Conservation (phyloP, 2,113 vertebrate species). For the Poeciliopsis turrubarensis region DNA sequence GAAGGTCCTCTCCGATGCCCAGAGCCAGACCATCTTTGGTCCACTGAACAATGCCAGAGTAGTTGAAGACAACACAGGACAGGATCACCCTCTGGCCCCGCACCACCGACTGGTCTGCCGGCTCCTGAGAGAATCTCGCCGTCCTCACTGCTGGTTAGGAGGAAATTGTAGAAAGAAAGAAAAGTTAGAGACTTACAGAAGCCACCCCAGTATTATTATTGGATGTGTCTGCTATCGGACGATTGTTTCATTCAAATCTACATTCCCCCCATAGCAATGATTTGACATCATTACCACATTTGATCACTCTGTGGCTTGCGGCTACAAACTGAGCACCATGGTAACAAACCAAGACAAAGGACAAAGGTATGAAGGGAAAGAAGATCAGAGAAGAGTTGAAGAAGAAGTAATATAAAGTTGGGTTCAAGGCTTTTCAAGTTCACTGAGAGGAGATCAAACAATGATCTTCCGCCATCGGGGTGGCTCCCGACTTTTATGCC, state of each 20-base stretch:
- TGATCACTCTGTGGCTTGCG: slow-evolving; percentile 45
- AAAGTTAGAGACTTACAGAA: slow-evolving; percentile 19
- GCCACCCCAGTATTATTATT: not conserved
- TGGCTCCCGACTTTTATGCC: slow-evolving; percentile 55
- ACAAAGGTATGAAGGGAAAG: slow-evolving; percentile 36
- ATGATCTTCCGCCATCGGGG: slow-evolving; percentile 57
- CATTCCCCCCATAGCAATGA: slow-evolving; percentile 20
- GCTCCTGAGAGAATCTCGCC: slow-evolving; percentile 93
- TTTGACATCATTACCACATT: slow-evolving; percentile 39
- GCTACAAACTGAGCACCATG: slow-evolving; percentile 12
- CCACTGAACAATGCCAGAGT: slow-evolving; percentile 96
- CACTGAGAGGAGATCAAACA: slow-evolving; percentile 68
- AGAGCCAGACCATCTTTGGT: slow-evolving; percentile 95
- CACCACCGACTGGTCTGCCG: slow-evolving; percentile 92
- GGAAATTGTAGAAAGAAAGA: slow-evolving; percentile 6
- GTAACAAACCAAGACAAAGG: slow-evolving; percentile 2
- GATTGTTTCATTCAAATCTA: slow-evolving; percentile 48
- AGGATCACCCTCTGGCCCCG: slow-evolving; percentile 89
- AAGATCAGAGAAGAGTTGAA: slow-evolving; percentile 23
- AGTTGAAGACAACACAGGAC: slow-evolving; percentile 93
- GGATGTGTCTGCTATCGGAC: slow-evolving; percentile 21
- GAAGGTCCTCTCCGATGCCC: slow-evolving; percentile 92
- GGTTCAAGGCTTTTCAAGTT: slow-evolving; percentile 32
- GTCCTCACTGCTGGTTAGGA: slow-evolving; percentile 71
- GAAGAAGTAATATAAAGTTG: slow-evolving; percentile 15